A percentile compares a stretch with the other conserved stretches of the same genome.
Evolutionary conservation across 2,797 vertebrate genomes (phyloP).

Genomic region (Gambusia yucatana): DNA sequence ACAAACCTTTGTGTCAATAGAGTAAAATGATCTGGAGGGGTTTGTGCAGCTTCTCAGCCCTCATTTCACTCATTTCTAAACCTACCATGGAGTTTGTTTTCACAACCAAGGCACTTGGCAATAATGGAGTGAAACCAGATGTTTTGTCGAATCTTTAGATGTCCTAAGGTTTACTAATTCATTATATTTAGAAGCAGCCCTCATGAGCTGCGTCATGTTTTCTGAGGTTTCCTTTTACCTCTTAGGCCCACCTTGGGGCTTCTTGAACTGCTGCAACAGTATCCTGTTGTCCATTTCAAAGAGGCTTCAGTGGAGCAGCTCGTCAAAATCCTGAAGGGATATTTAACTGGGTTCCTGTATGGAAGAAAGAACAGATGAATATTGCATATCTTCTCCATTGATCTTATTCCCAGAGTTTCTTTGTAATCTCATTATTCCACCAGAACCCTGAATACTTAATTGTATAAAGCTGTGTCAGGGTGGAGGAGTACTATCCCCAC

Average conservation of each 20-base stretch:
- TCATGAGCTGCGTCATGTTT: neutral
- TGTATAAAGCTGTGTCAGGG: constrained; percentile 69
- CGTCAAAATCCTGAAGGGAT: constrained; percentile 38
- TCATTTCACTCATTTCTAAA: constrained; percentile 53
- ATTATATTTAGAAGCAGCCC: constrained; percentile 17
- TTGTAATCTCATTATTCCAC: constrained; percentile 73
- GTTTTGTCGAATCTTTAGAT: neutral
- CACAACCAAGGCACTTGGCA: constrained; percentile 9
- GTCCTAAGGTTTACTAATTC: neutral
- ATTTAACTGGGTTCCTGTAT: constrained; percentile 47
- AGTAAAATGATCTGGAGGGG: constrained; percentile 61
- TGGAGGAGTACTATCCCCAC: constrained; percentile 41
- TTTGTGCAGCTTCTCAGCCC: constrained; percentile 48
- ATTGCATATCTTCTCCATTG: constrained; percentile 58
- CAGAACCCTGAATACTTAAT: constrained; percentile 64
- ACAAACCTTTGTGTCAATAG: constrained; percentile 62
- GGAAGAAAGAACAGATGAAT: constrained; percentile 54
- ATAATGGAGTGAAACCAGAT: neutral
- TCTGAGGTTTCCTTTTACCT: constrained; percentile 1
- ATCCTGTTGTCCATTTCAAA: constrained; percentile 23
- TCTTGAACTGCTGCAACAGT: constrained; percentile 7
- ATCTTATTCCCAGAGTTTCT: constrained; percentile 58
- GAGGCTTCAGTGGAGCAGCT: constrained; percentile 16
- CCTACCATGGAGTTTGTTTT: constrained; percentile 19
- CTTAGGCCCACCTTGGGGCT: neutral